Percentiles rank a stretch among this genome's conserved stretches.
Evolutionary conservation across 2,797 vertebrate species (phyloP).

Genomic region (Enteromius argenteus): DNA sequence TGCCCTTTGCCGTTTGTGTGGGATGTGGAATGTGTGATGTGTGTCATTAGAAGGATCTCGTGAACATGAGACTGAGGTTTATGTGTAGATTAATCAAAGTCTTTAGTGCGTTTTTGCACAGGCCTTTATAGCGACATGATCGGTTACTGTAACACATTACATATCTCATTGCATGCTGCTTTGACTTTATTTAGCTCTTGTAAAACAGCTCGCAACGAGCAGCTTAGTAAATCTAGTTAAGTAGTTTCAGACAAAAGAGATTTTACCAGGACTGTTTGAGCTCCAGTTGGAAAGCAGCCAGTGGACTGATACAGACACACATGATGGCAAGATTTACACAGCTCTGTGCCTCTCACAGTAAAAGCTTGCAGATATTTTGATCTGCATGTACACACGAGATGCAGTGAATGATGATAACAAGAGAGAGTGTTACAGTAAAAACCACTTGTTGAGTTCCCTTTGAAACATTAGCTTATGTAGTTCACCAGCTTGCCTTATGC

Average conservation of each 20-base stretch:
- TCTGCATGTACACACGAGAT: constrained; percentile 2
- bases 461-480: neutral
- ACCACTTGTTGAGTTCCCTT: constrained; percentile 15
- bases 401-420: constrained; percentile 4
- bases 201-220: constrained; percentile 11
- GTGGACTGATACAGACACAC: constrained; percentile 11
- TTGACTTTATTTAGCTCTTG: constrained; percentile 32
- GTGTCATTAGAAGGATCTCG: constrained; percentile 33
- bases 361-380: constrained; percentile 16
- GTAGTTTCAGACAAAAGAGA: constrained; percentile 17
- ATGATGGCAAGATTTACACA: constrained; percentile 12
- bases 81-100: constrained; percentile 39
- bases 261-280: neutral
- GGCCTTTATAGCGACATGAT: constrained; percentile 20
- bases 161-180: constrained; percentile 10
- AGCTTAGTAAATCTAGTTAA: constrained; percentile 32
- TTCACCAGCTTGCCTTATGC: neutral
- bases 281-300: constrained; percentile 20
- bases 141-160: neutral
- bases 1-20: constrained; percentile 48
- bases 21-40: constrained; percentile 40
- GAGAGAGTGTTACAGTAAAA: neutral
- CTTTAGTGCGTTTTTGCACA: constrained; percentile 23
- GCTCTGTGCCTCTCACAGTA: neutral
- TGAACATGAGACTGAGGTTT: constrained; percentile 30